A percentile compares a stretch with the other conserved stretches of the same genome.
These are phyloP conservation scores for Caenorhabditis sinica DNA, from an alignment of 2,888 invertebrate genomes.

Conservation along the genomic window DNA sequence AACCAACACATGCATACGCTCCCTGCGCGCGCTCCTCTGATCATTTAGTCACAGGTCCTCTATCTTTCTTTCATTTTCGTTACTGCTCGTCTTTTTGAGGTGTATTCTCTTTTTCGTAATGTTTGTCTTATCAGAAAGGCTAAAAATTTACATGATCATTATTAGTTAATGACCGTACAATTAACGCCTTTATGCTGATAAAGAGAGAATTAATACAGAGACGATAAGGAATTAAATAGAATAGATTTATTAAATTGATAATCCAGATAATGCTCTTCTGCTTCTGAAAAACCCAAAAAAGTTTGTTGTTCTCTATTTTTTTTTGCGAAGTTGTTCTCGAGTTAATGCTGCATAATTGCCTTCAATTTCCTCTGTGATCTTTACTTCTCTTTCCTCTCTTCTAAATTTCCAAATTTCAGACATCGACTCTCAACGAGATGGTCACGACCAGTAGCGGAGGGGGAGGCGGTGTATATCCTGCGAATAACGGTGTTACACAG, in stretches of 20 bases:
- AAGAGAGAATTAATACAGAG: not conserved
- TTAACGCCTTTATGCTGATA: conserved; percentile 31
- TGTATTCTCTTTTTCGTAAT: conserved; percentile 24
- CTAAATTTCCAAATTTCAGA: conserved; percentile 31
- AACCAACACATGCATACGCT: conserved; percentile 55
- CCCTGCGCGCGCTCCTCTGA: conserved; percentile 29
- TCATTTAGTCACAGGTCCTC: conserved; percentile 36
- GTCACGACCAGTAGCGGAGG: conserved; percentile 60
- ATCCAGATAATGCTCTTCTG: too few species aligned
- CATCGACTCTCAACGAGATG: conserved; percentile 51
- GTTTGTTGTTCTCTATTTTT: too few species aligned
- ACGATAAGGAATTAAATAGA: too few species aligned
- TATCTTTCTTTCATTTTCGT: conserved; percentile 18
- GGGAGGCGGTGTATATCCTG: conserved; percentile 28
- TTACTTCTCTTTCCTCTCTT: not conserved
- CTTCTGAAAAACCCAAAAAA: too few species aligned
- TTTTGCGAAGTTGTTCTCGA: not conserved
- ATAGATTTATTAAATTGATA: too few species aligned
- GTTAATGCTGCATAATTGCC: not conserved
- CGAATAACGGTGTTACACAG: conserved; percentile 39
- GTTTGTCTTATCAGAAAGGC: conserved; percentile 4
- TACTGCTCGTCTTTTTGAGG: conserved; percentile 4
- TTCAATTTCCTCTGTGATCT: not conserved
- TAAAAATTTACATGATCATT: not conserved
- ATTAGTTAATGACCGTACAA: conserved; percentile 2